Conservation (phyloP, 2,797 vertebrate genomes). For the Rhodeus uyekii region DNA sequence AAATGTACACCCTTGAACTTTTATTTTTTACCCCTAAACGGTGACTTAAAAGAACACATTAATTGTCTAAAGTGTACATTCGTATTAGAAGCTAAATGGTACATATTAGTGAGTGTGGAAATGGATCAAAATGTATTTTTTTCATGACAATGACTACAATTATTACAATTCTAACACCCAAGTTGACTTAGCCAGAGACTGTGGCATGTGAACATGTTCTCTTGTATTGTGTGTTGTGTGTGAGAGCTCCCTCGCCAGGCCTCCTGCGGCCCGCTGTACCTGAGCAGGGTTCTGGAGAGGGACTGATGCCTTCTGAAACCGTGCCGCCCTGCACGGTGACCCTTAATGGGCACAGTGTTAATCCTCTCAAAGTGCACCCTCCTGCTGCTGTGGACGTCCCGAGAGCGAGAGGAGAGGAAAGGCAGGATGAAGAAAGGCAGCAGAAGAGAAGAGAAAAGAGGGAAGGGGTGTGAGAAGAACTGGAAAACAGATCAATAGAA, state of each 20-base stretch:
- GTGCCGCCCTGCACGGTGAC: conserved; percentile 84
- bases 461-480: conserved; percentile 58
- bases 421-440: background rate
- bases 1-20: background rate
- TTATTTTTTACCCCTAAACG: background rate
- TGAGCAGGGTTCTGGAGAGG: conserved; percentile 94
- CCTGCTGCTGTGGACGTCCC: conserved; percentile 83
- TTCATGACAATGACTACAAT: background rate
- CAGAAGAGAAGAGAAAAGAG: conserved; percentile 42
- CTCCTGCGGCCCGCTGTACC: conserved; percentile 50
- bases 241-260: conserved; percentile 29
- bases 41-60: background rate
- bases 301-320: conserved; percentile 87
- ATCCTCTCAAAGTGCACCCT: conserved; percentile 94
- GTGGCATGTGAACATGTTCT: background rate
- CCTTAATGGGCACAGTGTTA: conserved; percentile 91
- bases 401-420: conserved; percentile 35
- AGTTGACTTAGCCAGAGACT: background rate
- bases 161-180: background rate
- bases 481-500: conserved; percentile 58
- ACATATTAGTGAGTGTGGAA: background rate
- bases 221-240: background rate
- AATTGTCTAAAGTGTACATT: background rate
- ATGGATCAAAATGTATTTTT: background rate
- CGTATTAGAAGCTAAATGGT: background rate